A percentile compares a stretch with the other conserved stretches of the same genome.
phyloP scores from a whole-genome alignment of 1,140 invertebrate genomes.

The Metopolophium dirhodum region DNA sequence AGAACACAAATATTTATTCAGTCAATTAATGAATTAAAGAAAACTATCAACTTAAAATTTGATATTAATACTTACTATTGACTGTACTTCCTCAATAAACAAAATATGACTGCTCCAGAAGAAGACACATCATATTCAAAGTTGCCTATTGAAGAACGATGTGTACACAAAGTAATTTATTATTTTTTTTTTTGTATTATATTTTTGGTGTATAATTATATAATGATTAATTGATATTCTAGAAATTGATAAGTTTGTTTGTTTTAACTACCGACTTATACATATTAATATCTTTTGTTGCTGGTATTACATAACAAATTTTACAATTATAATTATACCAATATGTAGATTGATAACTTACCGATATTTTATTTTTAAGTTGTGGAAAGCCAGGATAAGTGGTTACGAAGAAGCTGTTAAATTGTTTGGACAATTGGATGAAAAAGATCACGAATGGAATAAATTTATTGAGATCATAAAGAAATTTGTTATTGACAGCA shows the following conservation, averaged over 20 bases:
- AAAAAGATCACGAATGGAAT: slow-evolving; percentile 91
- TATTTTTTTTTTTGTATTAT: neutral
- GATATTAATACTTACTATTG: neutral
- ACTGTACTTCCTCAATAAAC: neutral
- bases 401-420: slow-evolving; percentile 94
- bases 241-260: neutral
- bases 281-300: neutral
- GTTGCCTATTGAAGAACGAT: slow-evolving; percentile 87
- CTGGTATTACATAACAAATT: neutral
- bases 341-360: neutral
- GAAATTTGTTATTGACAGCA: slow-evolving; percentile 94
- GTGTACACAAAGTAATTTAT: slow-evolving; percentile 79
- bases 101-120: slow-evolving; percentile 63
- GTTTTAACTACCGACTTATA: neutral
- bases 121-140: slow-evolving; percentile 91
- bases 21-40: too few species aligned
- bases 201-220: neutral
- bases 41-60: neutral
- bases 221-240: neutral
- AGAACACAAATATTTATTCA: slow-evolving; percentile 12
- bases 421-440: slow-evolving; percentile 85
- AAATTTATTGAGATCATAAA: slow-evolving; percentile 90
- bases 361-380: slow-evolving; percentile 63
- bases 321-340: neutral
- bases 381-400: slow-evolving; percentile 92